Evolutionary conservation across 2,113 vertebrate species (phyloP), one percentile per base, ranked within the genome.

Genomic region (Gavialis gangeticus): DNA sequence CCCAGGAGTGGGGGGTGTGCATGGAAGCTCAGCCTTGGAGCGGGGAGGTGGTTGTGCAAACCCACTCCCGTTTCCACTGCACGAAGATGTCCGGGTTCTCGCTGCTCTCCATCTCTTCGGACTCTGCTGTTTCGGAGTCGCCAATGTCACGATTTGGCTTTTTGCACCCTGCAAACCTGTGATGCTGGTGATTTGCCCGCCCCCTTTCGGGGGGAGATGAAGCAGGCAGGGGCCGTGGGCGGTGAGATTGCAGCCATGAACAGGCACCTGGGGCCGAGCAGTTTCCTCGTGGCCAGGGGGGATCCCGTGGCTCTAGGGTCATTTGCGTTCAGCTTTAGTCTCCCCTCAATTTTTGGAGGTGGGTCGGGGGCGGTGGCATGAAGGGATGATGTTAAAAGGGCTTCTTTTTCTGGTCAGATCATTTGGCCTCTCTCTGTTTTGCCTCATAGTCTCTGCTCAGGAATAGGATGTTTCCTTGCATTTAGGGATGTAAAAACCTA

Each of bases 171-270:
- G 80, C 89, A 80, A 92, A 96, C 84, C 93, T 93, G 84, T 30
- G 93, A 59, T 96, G 82, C 10, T 91, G 11, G 90, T 64, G 88
- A 87, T 37, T 89, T 82, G 88, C 91, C 92, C 93, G 94, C 95
- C 95, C 81, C 91, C 88, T 25, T 86, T 71, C 57, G 91, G 95
- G 90, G 56, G 79, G 59, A 63, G 86, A 46, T 54, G 14, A 55
- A 85, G 66, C 75, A 88, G 69, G 83, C 64, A 66, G 95, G 63
- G 83, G 83, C 46, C 80, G 73, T 30, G 84, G 84, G 84, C 82
- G 84, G 57, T 87, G 94, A 95, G 3, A 83, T 96, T 85, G 94
- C 95, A 17, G 79, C 86, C 81, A 91, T 79, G 90, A 59, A 91
- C 85, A 78, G 86, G 87, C 83, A 75, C 21, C 27, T 69, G 62